Conservation (phyloP, 1,140 invertebrate genomes). For the Linepithema humile region DNA sequence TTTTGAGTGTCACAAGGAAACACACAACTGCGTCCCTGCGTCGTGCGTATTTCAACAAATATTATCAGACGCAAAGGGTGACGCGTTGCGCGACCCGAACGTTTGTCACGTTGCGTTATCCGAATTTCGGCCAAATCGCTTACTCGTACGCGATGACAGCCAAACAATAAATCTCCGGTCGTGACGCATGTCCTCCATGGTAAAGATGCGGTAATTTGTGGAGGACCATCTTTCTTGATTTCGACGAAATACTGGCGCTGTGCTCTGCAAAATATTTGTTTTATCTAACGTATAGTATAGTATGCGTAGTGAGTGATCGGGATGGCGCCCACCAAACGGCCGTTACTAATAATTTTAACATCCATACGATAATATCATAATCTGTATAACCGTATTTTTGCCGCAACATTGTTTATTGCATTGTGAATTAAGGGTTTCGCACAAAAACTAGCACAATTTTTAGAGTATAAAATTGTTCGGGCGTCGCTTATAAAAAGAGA, state of each 20-base stretch:
- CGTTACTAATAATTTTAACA: neutral
- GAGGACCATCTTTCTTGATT: constrained; percentile 45
- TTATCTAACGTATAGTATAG: neutral
- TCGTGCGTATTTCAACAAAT: constrained; percentile 54
- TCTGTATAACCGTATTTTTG: neutral
- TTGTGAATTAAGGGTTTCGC: neutral
- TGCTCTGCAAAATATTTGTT: constrained; percentile 18
- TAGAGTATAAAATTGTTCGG: neutral
- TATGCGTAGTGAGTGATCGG: neutral
- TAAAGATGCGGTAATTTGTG: constrained; percentile 44
- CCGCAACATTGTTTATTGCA: neutral
- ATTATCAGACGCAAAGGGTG: constrained; percentile 48
- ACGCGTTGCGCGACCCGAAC: constrained; percentile 23
- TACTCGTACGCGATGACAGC: constrained; percentile 46
- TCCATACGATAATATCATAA: neutral
- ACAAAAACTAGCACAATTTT: constrained; percentile 6
- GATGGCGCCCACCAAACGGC: neutral
- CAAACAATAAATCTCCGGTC: constrained; percentile 32
- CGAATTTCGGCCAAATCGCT: constrained; percentile 50
- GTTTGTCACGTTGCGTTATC: constrained; percentile 42
- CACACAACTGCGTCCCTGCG: neutral
- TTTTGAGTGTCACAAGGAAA: constrained; percentile 40
- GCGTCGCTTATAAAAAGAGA: constrained; percentile 26
- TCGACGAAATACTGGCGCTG: constrained; percentile 5
- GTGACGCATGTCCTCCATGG: constrained; percentile 29